Conservation (phyloP, 2,113 vertebrate genomes). For the Todiramphus chloris region DNA sequence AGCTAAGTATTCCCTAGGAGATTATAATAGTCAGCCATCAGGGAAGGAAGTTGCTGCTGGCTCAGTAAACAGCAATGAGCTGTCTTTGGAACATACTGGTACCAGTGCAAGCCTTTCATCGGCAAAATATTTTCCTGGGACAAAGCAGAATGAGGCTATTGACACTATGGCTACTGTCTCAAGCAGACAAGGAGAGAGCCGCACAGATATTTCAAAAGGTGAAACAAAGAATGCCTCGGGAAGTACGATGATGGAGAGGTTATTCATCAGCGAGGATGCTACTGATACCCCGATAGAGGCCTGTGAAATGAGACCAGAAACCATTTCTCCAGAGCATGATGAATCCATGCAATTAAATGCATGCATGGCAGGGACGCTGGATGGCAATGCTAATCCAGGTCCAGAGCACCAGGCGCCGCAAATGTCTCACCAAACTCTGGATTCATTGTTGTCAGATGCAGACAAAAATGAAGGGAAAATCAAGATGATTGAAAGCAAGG, state of each 20-base stretch:
- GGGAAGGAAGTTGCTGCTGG: constrained; percentile 27
- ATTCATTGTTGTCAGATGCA: constrained; percentile 2
- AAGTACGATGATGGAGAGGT: constrained; percentile 28
- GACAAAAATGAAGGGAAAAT: constrained; percentile 44
- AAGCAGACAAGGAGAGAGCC: not conserved
- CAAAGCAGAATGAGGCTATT: constrained; percentile 18
- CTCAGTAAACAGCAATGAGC: not conserved
- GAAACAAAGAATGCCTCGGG: not conserved
- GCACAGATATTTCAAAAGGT: constrained; percentile 22
- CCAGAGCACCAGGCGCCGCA: not conserved
- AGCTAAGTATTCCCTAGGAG: constrained; percentile 27
- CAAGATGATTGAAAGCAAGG: constrained; percentile 38
- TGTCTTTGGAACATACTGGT: not conserved
- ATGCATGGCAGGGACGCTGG: constrained; percentile 22
- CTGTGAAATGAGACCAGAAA: not conserved
- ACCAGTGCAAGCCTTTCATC: not conserved
- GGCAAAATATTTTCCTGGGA: not conserved
- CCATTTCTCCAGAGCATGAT: not conserved
- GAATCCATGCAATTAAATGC: constrained; percentile 29
- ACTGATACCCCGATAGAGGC: not conserved
- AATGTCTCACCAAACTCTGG: constrained; percentile 4
- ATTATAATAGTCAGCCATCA: constrained; percentile 14
- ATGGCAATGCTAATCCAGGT: constrained; percentile 74
- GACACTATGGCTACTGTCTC: not conserved
- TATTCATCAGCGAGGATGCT: constrained; percentile 46